Evolutionary conservation across 2,113 vertebrate genomes (phyloP).

Genomic region (Apteryx mantelli): DNA sequence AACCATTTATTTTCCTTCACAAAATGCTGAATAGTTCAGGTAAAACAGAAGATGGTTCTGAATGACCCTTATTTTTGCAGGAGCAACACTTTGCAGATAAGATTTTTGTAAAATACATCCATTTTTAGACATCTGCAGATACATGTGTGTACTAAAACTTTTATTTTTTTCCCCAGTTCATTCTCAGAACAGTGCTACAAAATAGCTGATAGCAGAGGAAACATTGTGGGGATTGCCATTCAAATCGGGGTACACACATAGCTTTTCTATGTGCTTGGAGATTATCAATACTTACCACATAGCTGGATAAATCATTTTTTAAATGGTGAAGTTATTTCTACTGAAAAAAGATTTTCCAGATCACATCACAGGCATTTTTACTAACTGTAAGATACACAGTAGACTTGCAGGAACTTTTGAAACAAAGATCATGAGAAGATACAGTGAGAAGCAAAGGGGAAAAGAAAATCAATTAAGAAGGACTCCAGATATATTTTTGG

Average conservation of each 20-base stretch:
- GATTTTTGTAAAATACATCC: background rate
- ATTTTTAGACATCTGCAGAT: background rate
- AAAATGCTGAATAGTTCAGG: background rate
- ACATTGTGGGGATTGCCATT: background rate
- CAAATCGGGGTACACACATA: background rate
- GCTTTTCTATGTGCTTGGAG: background rate
- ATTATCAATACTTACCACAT: background rate
- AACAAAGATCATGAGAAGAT: background rate
- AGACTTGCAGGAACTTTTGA: background rate
- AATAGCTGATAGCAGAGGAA: background rate
- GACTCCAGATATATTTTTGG: background rate
- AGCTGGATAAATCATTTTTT: background rate
- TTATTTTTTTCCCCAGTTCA: background rate
- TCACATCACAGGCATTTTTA: background rate
- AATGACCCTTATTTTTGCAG: background rate
- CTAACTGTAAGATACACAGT: background rate
- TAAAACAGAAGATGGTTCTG: background rate
- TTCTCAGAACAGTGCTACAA: background rate
- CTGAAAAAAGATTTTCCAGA: background rate
- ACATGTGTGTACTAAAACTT: background rate
- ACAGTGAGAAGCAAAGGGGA: background rate
- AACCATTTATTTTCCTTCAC: background rate
- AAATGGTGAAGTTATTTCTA: background rate
- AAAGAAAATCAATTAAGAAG: background rate
- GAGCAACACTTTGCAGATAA: background rate